Evolutionary conservation across 2,113 vertebrate genomes (phyloP), one percentile per base, ranked within the genome.

Genomic region (Grantiella picta): DNA sequence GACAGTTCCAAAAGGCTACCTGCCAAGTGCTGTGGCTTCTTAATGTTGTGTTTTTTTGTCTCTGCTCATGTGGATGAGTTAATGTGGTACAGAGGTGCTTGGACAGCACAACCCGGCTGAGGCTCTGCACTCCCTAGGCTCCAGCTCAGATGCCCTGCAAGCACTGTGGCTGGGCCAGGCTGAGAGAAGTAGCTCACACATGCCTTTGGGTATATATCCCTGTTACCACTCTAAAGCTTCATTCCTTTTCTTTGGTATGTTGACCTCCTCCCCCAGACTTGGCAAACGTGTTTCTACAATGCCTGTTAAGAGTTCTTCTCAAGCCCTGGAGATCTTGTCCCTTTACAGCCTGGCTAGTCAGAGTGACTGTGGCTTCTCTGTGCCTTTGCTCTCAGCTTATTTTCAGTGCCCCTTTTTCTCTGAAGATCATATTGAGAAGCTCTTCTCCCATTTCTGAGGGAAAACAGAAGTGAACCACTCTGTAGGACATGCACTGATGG

Each of bases 401-500:
- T 90, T 91, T 85, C 71, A 64, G 15, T 2, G 0, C 23, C 29
- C 7, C 4, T 56, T 90, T 93, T 82, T 45, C 79, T 82, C 27
- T 81, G 72, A 73, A 83, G 47, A 83, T 78, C 27, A 9, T 66
- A 59, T 42, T 73, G 68, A 72, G 47, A 81, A 86, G n/a, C 14
- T 57, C n/a, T 31, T 70, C 44, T 90, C 36, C 25, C 25, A 2
- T 89, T 81, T 89, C 50, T 81, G 38, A 66, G 47, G 45, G 31
- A 72, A 52, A 40, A 31, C 36, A 23, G 33, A 65, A 27, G 11
- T 31, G 63, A 57, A 18, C 36, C 22, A 5, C 57, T 82, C 8
- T 1, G 2, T 1, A 4, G n/a, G 33, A 33, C 0, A 0, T 47
- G 38, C 0, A 0, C 59, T 45, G 86, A 8, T 19, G 38, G 49